Percentiles rank a stretch among this genome's conserved stretches.
Evolutionary conservation across 53 echinoderm and acorn worm species (phyloP).

Genomic region (Patiria pectinifera): DNA sequence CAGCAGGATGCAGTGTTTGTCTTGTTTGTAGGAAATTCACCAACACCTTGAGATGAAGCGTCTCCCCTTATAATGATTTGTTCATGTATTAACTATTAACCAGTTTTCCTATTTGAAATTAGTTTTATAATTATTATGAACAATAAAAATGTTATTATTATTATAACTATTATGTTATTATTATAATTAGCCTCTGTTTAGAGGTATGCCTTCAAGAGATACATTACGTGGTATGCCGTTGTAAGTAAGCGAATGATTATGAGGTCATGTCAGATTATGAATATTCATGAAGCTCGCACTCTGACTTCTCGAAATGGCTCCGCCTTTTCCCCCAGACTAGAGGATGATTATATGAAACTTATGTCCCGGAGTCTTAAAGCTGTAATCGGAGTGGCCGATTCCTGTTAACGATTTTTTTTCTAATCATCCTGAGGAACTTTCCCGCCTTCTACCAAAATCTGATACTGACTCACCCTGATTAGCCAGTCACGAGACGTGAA

Average conservation of each 20-base stretch:
- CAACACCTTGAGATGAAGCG: no score
- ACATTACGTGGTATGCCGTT: neutral
- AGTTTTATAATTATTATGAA: no score
- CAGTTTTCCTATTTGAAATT: no score
- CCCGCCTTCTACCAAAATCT: constrained; percentile 40
- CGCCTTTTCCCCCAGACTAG: neutral
- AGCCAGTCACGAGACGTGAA: constrained; percentile 59
- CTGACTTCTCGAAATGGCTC: neutral
- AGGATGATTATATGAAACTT: neutral
- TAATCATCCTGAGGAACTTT: constrained; percentile 52
- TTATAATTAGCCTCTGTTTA: no score
- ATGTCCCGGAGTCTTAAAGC: constrained; percentile 29
- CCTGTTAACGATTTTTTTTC: constrained; percentile 59
- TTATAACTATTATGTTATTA: no score
- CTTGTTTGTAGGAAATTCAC: no score
- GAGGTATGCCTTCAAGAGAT: no score
- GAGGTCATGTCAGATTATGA: neutral
- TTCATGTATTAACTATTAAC: no score
- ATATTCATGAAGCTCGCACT: neutral
- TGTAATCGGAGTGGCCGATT: constrained; percentile 68
- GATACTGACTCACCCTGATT: constrained; percentile 66
- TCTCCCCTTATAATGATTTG: no score
- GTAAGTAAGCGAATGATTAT: neutral
- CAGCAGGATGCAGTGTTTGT: no score
- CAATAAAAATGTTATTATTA: no score